phyloP scores from a whole-genome alignment of 2,797 vertebrate species.

The Eupleurogrammus muticus region DNA sequence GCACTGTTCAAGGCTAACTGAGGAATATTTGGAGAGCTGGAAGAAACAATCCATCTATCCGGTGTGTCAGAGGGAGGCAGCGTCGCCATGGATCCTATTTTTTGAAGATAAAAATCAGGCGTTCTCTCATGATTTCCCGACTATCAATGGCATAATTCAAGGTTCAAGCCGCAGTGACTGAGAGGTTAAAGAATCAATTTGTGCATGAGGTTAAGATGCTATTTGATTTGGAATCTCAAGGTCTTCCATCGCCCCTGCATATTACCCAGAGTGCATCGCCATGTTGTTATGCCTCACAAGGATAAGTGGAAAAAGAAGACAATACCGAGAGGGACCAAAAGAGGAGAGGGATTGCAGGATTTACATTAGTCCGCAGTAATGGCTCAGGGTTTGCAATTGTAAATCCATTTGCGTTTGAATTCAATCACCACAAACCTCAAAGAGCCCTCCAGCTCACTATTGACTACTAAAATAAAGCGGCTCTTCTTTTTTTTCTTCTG shows the following conservation, averaged over 20 bases:
- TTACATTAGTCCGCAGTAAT: conserved; percentile 42
- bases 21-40: conserved; percentile 48
- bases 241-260: conserved; percentile 64
- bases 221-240: conserved; percentile 76
- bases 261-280: conserved; percentile 74
- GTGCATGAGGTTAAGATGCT: conserved; percentile 65
- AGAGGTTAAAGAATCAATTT: conserved; percentile 73
- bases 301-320: not conserved
- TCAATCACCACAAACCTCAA: conserved; percentile 59
- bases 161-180: conserved; percentile 34
- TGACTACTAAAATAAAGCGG: conserved; percentile 35
- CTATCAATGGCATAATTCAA: conserved; percentile 42
- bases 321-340: conserved; percentile 16
- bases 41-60: conserved; percentile 45
- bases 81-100: not conserved
- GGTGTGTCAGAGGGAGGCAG: not conserved
- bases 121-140: conserved; percentile 30
- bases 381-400: conserved; percentile 49
- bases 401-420: conserved; percentile 67
- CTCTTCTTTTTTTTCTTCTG: conserved; percentile 20
- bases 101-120: conserved; percentile 41
- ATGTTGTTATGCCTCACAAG: conserved; percentile 51
- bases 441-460: conserved; percentile 30
- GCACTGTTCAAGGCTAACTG: conserved; percentile 41
- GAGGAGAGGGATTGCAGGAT: conserved; percentile 34